phyloP scores from a whole-genome alignment of 37 sponge, comb jelly and placozoan species.

The Haliclona indistincta region DNA sequence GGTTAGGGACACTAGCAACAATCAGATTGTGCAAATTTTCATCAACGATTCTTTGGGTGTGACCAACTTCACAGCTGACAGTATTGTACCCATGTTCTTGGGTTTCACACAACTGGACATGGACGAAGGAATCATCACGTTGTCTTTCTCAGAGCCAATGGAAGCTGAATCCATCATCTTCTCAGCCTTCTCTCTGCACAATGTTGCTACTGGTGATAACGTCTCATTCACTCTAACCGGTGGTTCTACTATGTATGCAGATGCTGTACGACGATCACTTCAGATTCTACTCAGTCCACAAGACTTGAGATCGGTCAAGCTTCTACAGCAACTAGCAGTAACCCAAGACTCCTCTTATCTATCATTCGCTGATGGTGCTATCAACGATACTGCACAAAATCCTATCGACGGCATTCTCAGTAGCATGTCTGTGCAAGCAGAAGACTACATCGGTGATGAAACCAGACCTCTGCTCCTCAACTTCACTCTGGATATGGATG shows the following conservation, averaged over 20 bases:
- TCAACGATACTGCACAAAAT: constrained; percentile 79
- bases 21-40: constrained; percentile 39
- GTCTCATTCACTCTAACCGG: constrained; percentile 67
- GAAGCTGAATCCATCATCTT: constrained; percentile 45
- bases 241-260: constrained; percentile 43
- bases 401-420: constrained; percentile 4
- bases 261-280: constrained; percentile 34
- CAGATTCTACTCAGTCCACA: constrained; percentile 48
- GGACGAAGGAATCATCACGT: constrained; percentile 55
- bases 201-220: constrained; percentile 14
- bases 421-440: constrained; percentile 2
- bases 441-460: constrained; percentile 38
- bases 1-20: constrained; percentile 62
- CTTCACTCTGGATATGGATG: constrained; percentile 82
- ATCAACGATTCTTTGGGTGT: constrained; percentile 57
- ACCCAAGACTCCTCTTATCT: constrained; percentile 49
- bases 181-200: constrained; percentile 60
- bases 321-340: constrained; percentile 64
- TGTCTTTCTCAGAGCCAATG: constrained; percentile 87
- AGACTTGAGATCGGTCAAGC: constrained; percentile 74
- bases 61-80: constrained; percentile 50
- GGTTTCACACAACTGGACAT: constrained; percentile 71
- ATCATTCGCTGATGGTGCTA: constrained; percentile 50
- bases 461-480: constrained; percentile 65
- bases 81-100: constrained; percentile 39